Conservation (phyloP, 2,113 vertebrate genomes). For the Mustela lutreola region DNA sequence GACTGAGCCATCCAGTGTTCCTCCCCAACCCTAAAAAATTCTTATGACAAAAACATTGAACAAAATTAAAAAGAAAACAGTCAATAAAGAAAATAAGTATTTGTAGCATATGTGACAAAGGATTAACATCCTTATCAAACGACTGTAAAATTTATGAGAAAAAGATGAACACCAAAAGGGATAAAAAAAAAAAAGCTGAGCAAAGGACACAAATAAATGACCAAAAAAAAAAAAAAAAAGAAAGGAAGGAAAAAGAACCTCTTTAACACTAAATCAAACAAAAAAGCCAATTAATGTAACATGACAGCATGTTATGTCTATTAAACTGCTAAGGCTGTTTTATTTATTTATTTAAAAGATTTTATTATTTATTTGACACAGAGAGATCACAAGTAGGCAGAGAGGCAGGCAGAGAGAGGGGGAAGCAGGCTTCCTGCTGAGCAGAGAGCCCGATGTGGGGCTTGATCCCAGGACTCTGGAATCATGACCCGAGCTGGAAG, state of each 20-base stretch:
- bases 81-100: neutral
- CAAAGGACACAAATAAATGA: conserved; percentile 37
- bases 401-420: too few species aligned
- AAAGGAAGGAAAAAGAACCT: neutral
- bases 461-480: too few species aligned
- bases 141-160: neutral
- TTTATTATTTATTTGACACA: too few species aligned
- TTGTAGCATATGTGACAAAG: conserved; percentile 9
- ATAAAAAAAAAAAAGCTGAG: conserved; percentile 30
- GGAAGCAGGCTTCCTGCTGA: too few species aligned
- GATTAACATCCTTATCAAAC: neutral
- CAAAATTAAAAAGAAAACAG: conserved; percentile 44
- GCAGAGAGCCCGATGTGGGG: too few species aligned
- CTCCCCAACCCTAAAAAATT: neutral
- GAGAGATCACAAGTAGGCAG: too few species aligned
- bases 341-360: neutral
- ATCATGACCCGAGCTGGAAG: too few species aligned
- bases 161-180: conserved; percentile 17
- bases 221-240: neutral
- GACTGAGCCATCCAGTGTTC: too few species aligned
- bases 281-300: neutral
- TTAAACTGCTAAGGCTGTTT: neutral
- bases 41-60: neutral
- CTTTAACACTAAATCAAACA: neutral
- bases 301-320: neutral